Evolutionary conservation across 2,113 vertebrate genomes (phyloP).

Genomic region (Tachycineta bicolor): DNA sequence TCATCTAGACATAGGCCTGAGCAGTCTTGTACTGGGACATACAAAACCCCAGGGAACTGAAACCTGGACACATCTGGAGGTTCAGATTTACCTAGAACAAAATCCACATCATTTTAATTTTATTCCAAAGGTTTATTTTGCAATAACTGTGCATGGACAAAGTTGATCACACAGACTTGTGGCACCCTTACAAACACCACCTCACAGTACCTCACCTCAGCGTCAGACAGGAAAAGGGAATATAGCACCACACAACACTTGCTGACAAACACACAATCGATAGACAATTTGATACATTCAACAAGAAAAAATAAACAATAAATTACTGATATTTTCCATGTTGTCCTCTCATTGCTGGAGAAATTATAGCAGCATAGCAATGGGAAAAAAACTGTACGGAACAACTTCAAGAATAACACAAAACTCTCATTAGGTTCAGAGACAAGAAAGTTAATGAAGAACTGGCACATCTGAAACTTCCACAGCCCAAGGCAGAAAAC

Average conservation of each 20-base stretch:
- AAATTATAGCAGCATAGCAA: background rate
- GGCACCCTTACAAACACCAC: background rate
- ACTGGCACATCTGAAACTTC: background rate
- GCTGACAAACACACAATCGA: background rate
- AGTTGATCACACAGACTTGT: background rate
- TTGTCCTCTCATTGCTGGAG: background rate
- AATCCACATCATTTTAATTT: background rate
- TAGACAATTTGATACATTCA: background rate
- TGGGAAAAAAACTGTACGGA: fast-evolving
- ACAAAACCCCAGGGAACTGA: background rate
- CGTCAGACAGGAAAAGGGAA: background rate
- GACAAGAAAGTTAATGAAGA: background rate
- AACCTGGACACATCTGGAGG: background rate
- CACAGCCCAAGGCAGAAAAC: background rate
- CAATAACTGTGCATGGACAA: background rate
- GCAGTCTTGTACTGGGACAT: background rate
- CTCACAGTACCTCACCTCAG: background rate
- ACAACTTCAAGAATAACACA: background rate
- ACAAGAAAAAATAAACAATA: background rate
- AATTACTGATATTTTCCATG: background rate
- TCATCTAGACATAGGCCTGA: fast-evolving
- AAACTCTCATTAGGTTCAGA: background rate
- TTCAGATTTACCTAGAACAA: background rate
- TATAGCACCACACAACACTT: background rate
- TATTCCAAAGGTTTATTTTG: constrained; percentile 27